A percentile compares a stretch with the other conserved stretches of the same genome.
phyloP scores from a whole-genome alignment of 2,797 vertebrate species.

The Cetoscarus ocellatus region DNA sequence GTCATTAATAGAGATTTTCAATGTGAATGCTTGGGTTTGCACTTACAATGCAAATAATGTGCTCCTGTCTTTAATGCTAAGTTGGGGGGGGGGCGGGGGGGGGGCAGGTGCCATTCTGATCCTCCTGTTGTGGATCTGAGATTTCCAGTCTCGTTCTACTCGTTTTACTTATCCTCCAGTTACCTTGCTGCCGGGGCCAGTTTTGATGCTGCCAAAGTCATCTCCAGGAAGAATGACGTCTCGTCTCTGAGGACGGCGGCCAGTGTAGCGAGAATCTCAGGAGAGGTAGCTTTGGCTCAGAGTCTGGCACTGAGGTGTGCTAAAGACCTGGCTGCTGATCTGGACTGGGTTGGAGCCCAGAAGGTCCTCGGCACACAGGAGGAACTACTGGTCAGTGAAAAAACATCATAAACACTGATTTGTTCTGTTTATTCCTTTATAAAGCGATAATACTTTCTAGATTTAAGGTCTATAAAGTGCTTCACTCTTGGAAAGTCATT shows the following conservation, averaged over 20 bases:
- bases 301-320: conserved; percentile 91
- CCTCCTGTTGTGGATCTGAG: too few species aligned
- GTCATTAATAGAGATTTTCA: too few species aligned
- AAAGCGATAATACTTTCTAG: too few species aligned
- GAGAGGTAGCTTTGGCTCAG: conserved; percentile 87
- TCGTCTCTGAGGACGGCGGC: conserved; percentile 89
- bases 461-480: too few species aligned
- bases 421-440: not conserved
- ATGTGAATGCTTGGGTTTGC: too few species aligned
- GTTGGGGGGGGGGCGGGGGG: too few species aligned
- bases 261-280: conserved; percentile 84
- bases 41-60: too few species aligned
- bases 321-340: conserved; percentile 87
- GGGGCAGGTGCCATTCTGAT: too few species aligned
- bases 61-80: too few species aligned
- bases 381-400: conserved; percentile 86
- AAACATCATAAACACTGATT: not conserved
- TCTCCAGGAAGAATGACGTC: conserved; percentile 92
- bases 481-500: too few species aligned
- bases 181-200: conserved; percentile 89
- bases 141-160: not conserved
- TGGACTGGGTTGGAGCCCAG: conserved; percentile 91
- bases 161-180: conserved; percentile 68
- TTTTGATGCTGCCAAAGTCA: conserved; percentile 94
- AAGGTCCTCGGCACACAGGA: conserved; percentile 87